phyloP scores from a whole-genome alignment of 2,888 invertebrate species.

The Nysson spinosus region DNA sequence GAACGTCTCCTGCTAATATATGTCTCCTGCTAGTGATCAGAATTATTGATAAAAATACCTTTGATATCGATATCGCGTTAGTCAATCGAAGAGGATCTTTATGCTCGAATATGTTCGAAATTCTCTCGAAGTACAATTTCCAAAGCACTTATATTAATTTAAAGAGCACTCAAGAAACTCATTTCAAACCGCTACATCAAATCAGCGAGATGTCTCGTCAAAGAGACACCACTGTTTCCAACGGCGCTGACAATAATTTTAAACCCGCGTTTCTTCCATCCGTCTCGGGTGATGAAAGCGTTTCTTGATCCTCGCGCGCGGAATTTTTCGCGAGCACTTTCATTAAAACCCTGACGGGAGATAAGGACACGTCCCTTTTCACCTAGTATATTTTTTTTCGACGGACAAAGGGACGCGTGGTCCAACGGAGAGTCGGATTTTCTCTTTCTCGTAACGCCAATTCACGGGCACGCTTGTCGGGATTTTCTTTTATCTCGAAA shows the following conservation, averaged over 20 bases:
- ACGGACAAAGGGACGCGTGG: conserved; percentile 43
- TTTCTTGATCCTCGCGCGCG: conserved; percentile 36
- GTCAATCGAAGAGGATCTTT: too few relatives aligned
- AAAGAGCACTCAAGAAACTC: conserved; percentile 33
- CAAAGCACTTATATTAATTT: conserved; percentile 1
- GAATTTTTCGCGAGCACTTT: conserved; percentile 48
- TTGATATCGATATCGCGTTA: too few relatives aligned
- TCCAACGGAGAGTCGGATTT: conserved; percentile 21
- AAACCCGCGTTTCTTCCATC: conserved; percentile 32
- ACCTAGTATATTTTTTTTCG: conserved; percentile 32
- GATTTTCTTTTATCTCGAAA: conserved; percentile 43
- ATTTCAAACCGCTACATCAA: conserved; percentile 22
- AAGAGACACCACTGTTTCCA: too few relatives aligned
- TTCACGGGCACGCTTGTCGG: conserved; percentile 19
- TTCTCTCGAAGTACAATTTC: not conserved
- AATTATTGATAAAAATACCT: too few relatives aligned
- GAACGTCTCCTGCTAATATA: too few relatives aligned
- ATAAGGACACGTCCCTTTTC: conserved; percentile 28
- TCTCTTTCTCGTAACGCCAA: conserved; percentile 12
- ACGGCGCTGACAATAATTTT: conserved; percentile 35
- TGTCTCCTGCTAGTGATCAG: too few relatives aligned
- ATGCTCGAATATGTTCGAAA: not conserved
- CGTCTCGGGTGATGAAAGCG: conserved; percentile 34
- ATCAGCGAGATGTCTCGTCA: not conserved
- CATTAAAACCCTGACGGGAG: conserved; percentile 43